Evolutionary conservation across 2,888 invertebrate genomes (phyloP).

Genomic region (Ichneumoninae sp.): DNA sequence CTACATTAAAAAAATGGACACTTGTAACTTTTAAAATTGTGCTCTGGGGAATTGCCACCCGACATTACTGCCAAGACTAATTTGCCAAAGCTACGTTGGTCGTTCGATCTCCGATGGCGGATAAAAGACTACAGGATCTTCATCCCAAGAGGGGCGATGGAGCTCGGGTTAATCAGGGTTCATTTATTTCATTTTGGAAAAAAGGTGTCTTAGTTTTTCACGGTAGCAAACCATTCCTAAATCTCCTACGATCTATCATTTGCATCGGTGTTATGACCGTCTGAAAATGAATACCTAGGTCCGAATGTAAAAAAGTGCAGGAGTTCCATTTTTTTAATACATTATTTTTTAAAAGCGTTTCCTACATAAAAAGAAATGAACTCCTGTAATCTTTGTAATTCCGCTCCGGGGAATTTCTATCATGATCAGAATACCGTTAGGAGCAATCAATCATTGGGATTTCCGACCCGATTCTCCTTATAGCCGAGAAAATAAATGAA

Average conservation of each 20-base stretch:
- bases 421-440: neutral
- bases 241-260: too few species aligned
- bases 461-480: neutral
- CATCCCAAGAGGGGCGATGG: neutral
- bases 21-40: too few species aligned
- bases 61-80: constrained; percentile 4
- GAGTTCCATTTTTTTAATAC: neutral
- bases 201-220: too few species aligned
- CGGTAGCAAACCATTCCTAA: too few species aligned
- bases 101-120: constrained; percentile 1
- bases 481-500: neutral
- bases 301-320: neutral
- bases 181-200: too few species aligned
- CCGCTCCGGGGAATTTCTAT: neutral
- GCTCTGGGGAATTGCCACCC: neutral
- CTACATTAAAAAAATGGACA: too few species aligned
- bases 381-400: neutral
- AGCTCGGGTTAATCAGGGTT: too few species aligned
- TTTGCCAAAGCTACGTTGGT: neutral
- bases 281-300: too few species aligned
- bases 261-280: too few species aligned
- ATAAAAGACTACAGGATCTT: neutral
- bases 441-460: neutral
- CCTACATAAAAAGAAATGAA: too few species aligned
- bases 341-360: neutral